Evolutionary conservation across 2,888 invertebrate genomes (phyloP).

Genomic region (Ochropacha duplaris): DNA sequence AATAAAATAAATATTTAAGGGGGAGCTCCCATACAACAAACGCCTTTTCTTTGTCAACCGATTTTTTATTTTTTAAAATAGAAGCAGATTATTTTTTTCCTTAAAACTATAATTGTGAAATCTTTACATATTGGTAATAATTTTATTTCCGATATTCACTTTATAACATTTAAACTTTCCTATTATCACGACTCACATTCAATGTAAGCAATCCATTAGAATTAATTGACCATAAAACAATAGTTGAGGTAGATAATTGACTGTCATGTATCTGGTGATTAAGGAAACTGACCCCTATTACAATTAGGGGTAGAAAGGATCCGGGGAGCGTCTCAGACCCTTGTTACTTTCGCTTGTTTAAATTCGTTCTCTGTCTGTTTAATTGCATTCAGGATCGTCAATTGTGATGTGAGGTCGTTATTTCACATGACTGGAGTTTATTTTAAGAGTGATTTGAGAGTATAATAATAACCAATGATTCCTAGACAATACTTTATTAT

Average conservation of each 20-base stretch:
- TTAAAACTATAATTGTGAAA: too few species aligned
- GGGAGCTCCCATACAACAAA: too few species aligned
- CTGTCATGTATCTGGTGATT: constrained; percentile 13
- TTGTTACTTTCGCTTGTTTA: constrained; percentile 23
- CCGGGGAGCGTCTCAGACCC: constrained; percentile 8
- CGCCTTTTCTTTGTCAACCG: too few species aligned
- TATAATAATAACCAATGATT: too few species aligned
- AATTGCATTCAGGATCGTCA: constrained; percentile 27
- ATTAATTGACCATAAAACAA: background rate
- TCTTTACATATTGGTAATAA: too few species aligned
- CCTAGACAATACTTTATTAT: too few species aligned
- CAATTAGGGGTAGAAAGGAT: constrained; percentile 11
- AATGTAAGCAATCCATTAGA: background rate
- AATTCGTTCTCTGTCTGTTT: constrained; percentile 23
- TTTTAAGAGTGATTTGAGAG: background rate
- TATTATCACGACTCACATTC: background rate
- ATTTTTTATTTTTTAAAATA: too few species aligned
- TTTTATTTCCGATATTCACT: too few species aligned
- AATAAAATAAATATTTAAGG: too few species aligned
- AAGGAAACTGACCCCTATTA: constrained; percentile 27
- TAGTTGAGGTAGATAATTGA: background rate
- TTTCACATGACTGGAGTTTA: background rate
- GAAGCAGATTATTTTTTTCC: too few species aligned
- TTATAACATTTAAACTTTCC: too few species aligned
- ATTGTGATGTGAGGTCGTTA: constrained; percentile 2